These are phyloP conservation scores for Pandion haliaetus DNA, from an alignment of 2,113 vertebrate species.

Conservation along the genomic window DNA sequence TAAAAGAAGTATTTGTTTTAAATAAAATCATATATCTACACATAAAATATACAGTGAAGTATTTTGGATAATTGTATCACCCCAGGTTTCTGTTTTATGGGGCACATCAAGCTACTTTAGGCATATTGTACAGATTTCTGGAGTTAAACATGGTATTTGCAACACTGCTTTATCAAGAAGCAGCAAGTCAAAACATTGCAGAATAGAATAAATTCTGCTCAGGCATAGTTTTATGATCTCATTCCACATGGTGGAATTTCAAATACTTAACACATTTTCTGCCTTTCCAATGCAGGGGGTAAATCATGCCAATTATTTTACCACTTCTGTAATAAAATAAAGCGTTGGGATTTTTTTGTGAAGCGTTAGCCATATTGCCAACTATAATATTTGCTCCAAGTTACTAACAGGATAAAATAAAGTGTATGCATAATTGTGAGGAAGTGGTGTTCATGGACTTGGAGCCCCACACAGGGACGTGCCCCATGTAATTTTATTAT, in stretches of 20 bases:
- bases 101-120: not conserved
- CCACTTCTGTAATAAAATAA: not conserved
- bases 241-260: not conserved
- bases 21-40: not conserved
- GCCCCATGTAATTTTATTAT: not conserved
- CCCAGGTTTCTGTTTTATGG: not conserved
- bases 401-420: not conserved
- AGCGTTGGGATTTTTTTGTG: not conserved
- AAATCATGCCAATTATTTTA: not conserved
- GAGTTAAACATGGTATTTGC: not conserved
- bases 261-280: not conserved
- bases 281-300: not conserved
- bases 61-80: not conserved
- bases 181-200: not conserved
- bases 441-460: not conserved
- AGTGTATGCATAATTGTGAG: not conserved
- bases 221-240: not conserved
- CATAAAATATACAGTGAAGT: not conserved
- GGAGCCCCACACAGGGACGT: not conserved
- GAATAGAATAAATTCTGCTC: not conserved
- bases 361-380: not conserved
- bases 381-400: not conserved
- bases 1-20: not conserved
- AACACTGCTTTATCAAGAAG: not conserved
- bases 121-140: not conserved